Conservation (phyloP, 1,140 invertebrate species). For the Diachasma alloeum region DNA sequence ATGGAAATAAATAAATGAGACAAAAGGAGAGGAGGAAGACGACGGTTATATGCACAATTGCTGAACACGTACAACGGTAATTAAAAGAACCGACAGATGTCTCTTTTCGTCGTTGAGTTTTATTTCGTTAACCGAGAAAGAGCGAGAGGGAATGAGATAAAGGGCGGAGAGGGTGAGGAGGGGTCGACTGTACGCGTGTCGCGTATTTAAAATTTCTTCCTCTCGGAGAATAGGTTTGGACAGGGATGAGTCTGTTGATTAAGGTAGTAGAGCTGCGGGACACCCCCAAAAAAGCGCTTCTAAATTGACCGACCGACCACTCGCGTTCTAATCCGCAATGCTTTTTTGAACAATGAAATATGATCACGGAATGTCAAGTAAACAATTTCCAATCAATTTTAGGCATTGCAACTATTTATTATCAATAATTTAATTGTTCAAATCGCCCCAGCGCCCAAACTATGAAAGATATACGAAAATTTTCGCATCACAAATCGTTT, state of each 20-base stretch:
- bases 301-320: no score
- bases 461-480: no score
- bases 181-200: slow-evolving; percentile 37
- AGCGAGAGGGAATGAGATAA: slow-evolving; percentile 9
- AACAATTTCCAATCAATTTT: no score
- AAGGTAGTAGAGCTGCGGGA: neutral
- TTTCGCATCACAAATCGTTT: slow-evolving; percentile 18
- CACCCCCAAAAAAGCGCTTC: no score
- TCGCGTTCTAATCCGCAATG: no score
- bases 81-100: slow-evolving; percentile 65
- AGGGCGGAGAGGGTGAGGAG: slow-evolving; percentile 16
- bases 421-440: no score
- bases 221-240: slow-evolving; percentile 31
- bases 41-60: slow-evolving; percentile 36
- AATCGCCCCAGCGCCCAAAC: no score
- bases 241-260: neutral
- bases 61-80: slow-evolving; percentile 60
- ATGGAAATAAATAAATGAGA: neutral
- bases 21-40: slow-evolving; percentile 12
- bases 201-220: slow-evolving; percentile 61
- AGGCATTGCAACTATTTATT: no score
- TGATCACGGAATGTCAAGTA: no score
- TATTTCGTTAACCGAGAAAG: slow-evolving; percentile 59
- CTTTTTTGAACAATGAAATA: no score
- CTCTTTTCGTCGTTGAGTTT: slow-evolving; percentile 54